Percentiles rank a stretch among this genome's conserved stretches.
These are phyloP conservation scores for Dendroctonus ponderosae DNA, from an alignment of 1,140 invertebrate genomes.

Conservation along the genomic window DNA sequence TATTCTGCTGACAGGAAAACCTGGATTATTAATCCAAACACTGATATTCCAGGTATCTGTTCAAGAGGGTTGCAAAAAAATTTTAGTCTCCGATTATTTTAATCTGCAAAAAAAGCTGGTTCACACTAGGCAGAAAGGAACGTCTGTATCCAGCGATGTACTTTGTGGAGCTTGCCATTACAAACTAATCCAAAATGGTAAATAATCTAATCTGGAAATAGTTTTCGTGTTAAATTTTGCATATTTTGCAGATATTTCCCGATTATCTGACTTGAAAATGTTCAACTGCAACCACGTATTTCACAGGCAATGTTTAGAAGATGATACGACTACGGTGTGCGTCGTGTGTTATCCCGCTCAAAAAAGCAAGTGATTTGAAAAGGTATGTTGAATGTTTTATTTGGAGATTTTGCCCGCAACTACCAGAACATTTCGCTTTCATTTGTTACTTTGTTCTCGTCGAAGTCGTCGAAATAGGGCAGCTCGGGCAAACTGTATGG, in stretches of 20 bases:
- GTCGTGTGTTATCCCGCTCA: conserved; percentile 45
- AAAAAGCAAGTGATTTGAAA: conserved; percentile 30
- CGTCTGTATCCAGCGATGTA: conserved; percentile 68
- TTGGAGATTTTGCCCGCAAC: not conserved
- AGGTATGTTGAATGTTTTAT: conserved; percentile 13
- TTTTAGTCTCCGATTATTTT: conserved; percentile 86
- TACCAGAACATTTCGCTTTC: conserved; percentile 10
- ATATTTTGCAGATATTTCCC: conserved; percentile 36
- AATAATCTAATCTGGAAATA: not conserved
- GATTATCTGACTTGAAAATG: conserved; percentile 59
- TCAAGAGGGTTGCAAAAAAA: conserved; percentile 85
- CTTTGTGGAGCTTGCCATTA: conserved; percentile 74
- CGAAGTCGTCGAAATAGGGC: conserved; percentile 20
- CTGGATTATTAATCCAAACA: not conserved
- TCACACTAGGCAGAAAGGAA: conserved; percentile 72
- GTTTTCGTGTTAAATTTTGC: not conserved
- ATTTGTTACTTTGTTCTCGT: conserved; percentile 13
- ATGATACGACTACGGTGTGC: conserved; percentile 38
- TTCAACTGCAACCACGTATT: conserved; percentile 91
- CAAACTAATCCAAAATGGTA: conserved; percentile 53
- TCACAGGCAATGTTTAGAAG: conserved; percentile 78
- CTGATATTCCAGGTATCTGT: conserved; percentile 66
- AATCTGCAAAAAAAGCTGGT: conserved; percentile 82
- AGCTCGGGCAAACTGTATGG: conserved; percentile 41
- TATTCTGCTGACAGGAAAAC: conserved; percentile 40